A percentile compares a stretch with the other conserved stretches of the same genome.
Conservation (phyloP, 1,140 invertebrate species). For the Ruditapes philippinarum region DNA sequence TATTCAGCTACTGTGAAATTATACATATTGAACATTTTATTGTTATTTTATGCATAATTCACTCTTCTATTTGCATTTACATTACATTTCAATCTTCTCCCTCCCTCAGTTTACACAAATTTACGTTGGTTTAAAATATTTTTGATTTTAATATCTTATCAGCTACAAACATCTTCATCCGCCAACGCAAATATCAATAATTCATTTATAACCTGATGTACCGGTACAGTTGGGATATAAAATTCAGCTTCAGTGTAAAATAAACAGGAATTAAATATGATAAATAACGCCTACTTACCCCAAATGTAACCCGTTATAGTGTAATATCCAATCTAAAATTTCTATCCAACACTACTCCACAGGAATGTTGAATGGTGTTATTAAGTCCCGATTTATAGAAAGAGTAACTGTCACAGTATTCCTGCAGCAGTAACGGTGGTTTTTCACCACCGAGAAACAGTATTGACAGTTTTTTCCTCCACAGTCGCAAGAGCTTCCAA, state of each 20-base stretch:
- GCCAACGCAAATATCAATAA: too few relatives aligned
- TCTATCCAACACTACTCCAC: conserved; percentile 7
- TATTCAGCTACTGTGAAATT: too few relatives aligned
- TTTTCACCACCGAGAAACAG: neutral
- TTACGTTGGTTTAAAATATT: too few relatives aligned
- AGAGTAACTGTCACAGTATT: conserved; percentile 32
- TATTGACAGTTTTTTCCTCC: neutral
- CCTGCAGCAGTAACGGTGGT: neutral
- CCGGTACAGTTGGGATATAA: too few relatives aligned
- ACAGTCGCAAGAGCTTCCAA: neutral
- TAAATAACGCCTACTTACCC: conserved; percentile 12
- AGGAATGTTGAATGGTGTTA: conserved; percentile 11
- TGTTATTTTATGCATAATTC: too few relatives aligned
- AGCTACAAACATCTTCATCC: too few relatives aligned
- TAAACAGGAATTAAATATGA: conserved; percentile 3
- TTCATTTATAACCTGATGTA: too few relatives aligned
- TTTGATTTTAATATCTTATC: too few relatives aligned
- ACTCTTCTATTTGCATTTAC: too few relatives aligned
- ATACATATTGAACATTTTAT: too few relatives aligned
- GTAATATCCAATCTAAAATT: conserved; percentile 23
- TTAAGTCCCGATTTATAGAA: conserved; percentile 10
- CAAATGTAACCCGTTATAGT: neutral
- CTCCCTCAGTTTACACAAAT: too few relatives aligned
- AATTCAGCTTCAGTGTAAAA: neutral
- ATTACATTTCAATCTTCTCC: too few relatives aligned